Conservation (phyloP, 2,113 vertebrate genomes). For the Buteo buteo region DNA sequence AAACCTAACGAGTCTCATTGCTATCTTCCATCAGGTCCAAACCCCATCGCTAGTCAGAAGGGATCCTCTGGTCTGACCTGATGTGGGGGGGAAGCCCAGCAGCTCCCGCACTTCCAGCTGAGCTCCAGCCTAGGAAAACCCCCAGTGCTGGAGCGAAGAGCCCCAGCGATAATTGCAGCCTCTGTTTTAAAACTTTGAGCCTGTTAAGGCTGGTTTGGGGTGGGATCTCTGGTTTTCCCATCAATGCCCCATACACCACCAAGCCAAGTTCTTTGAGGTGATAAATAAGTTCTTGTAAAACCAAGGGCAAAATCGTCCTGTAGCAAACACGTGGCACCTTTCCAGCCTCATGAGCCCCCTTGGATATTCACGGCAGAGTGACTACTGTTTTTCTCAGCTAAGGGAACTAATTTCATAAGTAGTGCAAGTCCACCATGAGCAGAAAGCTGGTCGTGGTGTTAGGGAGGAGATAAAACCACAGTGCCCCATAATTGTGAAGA, state of each 20-base stretch:
- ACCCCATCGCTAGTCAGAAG: fast-evolving
- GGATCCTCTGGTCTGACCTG: neutral
- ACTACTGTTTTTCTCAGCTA: neutral
- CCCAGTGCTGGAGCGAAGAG: neutral
- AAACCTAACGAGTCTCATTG: fast-evolving
- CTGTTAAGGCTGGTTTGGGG: neutral
- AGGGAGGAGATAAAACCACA: neutral
- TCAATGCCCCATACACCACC: fast-evolving
- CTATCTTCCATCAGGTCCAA: neutral
- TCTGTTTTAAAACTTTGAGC: neutral
- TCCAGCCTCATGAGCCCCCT: neutral
- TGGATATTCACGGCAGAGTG: fast-evolving
- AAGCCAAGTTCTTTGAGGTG: neutral
- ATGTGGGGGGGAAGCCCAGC: neutral
- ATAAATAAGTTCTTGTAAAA: neutral
- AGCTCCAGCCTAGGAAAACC: neutral
- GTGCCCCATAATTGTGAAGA: fast-evolving
- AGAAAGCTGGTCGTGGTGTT: fast-evolving
- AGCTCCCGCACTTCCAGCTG: neutral
- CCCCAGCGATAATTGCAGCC: neutral
- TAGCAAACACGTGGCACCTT: neutral
- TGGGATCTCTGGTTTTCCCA: neutral
- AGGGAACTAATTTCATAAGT: neutral
- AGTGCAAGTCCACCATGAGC: fast-evolving
- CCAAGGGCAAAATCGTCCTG: neutral